Conservation (phyloP, 2,797 vertebrate species). For the Mycteria americana region DNA sequence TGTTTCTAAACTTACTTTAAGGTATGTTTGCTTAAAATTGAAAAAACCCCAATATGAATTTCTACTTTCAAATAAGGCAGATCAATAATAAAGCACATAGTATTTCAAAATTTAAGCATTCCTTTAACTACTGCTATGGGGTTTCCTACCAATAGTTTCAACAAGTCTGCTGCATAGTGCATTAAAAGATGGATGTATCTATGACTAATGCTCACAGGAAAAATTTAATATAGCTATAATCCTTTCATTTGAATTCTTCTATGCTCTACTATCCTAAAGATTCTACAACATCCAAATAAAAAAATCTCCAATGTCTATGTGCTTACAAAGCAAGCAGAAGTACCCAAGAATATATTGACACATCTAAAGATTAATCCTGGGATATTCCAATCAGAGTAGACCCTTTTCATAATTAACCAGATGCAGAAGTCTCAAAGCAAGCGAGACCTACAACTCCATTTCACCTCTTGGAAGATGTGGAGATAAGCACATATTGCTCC, state of each 20-base stretch:
- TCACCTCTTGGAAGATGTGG: neutral
- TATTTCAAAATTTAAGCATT: neutral
- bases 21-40: neutral
- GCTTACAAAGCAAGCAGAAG: neutral
- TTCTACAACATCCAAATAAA: neutral
- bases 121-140: neutral
- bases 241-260: neutral
- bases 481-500: neutral
- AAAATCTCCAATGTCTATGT: neutral
- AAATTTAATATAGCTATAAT: neutral
- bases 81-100: neutral
- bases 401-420: neutral
- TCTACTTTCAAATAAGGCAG: neutral
- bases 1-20: neutral
- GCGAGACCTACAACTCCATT: neutral
- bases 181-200: neutral
- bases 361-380: neutral
- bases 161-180: neutral
- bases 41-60: neutral
- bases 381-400: neutral
- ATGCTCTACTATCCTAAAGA: neutral
- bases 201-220: neutral
- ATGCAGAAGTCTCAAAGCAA: neutral
- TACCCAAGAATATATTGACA: neutral
- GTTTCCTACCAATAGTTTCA: neutral